Percentiles rank a stretch among this genome's conserved stretches.
Evolutionary conservation across 2,888 invertebrate genomes (phyloP).

Genomic region (Ormyrus pomaceus): DNA sequence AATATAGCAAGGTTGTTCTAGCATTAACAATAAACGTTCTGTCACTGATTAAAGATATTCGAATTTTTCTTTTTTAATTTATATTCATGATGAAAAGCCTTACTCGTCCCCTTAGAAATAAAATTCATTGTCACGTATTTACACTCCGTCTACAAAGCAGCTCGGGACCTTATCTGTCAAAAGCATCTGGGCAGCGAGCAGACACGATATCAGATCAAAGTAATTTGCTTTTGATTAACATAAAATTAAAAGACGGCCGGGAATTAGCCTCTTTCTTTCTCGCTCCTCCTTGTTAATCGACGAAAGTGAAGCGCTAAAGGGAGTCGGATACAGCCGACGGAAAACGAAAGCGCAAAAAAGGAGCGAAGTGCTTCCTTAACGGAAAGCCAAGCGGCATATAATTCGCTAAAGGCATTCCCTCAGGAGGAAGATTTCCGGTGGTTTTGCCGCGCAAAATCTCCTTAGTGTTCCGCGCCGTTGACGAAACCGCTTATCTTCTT

Average conservation of each 20-base stretch:
- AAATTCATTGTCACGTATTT: neutral
- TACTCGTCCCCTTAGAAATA: too few relatives aligned
- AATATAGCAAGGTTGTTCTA: too few relatives aligned
- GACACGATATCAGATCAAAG: neutral
- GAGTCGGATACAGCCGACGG: neutral
- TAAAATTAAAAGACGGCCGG: slow-evolving; percentile 33
- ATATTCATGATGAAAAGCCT: too few relatives aligned
- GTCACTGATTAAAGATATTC: too few relatives aligned
- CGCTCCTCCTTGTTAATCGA: slow-evolving; percentile 16
- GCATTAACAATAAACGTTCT: too few relatives aligned
- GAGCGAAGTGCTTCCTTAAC: neutral
- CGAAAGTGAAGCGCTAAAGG: slow-evolving; percentile 3
- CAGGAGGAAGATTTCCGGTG: slow-evolving; percentile 59
- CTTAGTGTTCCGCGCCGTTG: slow-evolving; percentile 61
- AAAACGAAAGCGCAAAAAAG: slow-evolving; percentile 5
- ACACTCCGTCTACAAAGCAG: neutral
- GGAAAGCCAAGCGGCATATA: neutral
- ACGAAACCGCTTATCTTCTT: slow-evolving; percentile 64
- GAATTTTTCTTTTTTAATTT: too few relatives aligned
- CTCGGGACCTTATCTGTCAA: slow-evolving; percentile 2
- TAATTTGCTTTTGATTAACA: slow-evolving; percentile 32
- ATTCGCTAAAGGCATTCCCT: slow-evolving; percentile 46
- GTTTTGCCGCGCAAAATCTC: slow-evolving; percentile 61
- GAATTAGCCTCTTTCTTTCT: neutral
- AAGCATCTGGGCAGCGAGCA: neutral